phyloP scores from a whole-genome alignment of 1,140 invertebrate species.

The Leptopilina boulardi region DNA sequence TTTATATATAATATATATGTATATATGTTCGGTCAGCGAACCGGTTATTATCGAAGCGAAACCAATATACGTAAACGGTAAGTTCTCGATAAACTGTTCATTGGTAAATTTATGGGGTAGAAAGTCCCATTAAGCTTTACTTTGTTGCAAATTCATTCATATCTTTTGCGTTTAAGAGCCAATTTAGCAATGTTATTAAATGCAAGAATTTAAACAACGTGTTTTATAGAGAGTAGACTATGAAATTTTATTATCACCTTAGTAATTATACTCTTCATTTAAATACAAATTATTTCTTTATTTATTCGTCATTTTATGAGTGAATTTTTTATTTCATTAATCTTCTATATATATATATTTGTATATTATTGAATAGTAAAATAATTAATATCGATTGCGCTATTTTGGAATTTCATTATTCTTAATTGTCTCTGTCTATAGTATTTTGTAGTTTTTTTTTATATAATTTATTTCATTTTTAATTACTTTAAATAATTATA shows the following conservation, averaged over 20 bases:
- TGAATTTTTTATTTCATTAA: too few relatives aligned
- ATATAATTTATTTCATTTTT: too few relatives aligned
- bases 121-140: conserved; percentile 33
- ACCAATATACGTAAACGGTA: conserved; percentile 28
- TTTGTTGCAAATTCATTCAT: conserved; percentile 34
- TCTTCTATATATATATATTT: too few relatives aligned
- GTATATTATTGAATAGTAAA: too few relatives aligned
- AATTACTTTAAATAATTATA: too few relatives aligned
- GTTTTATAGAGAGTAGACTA: conserved; percentile 8
- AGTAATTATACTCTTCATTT: conserved; percentile 23
- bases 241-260: conserved; percentile 6
- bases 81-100: conserved; percentile 32
- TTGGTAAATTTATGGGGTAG: conserved; percentile 31
- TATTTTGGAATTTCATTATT: too few relatives aligned
- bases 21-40: background rate
- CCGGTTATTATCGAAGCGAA: conserved; percentile 17
- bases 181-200: conserved; percentile 30
- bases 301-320: too few relatives aligned
- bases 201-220: conserved; percentile 27
- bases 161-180: conserved; percentile 17
- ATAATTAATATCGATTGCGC: too few relatives aligned
- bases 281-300: background rate
- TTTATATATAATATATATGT: background rate
- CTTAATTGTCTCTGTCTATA: too few relatives aligned
- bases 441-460: too few relatives aligned